Evolutionary conservation across 92 coral and sea anemone genomes (phyloP), one percentile per base, ranked within the genome.

Genomic region (Phymanthus crucifer): DNA sequence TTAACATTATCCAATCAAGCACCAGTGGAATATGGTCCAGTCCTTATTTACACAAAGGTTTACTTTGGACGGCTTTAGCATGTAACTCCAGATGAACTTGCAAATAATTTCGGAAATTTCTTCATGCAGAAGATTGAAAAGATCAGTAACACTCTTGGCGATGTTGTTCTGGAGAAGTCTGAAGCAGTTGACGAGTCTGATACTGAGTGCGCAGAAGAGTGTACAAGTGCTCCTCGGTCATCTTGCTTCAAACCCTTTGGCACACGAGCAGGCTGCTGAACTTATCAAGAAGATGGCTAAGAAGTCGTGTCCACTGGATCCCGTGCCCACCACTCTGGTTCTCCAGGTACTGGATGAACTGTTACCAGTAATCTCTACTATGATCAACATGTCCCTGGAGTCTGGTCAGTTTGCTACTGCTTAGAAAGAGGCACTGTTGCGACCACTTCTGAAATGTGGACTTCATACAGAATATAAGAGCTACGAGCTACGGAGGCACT

Each of bases 351-450:
- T 86, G 46, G 66, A 57, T 26, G 66, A 57, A 57, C 16, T 57
- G 66, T 14, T 26, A 57, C 66, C 66, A 19, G 66, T 26, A 19
- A 26, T 57, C 6, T 57, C 66, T 19, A 19, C 23, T 26, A 57
- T 57, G 66, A 57, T 57, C 6, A 57, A 57, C 66, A 19, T 86
- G 76, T 90, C 93, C 12, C 79, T 90, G 66, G 85, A 83, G 48
- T 73, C 88, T 9, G 88, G 85, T 57, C 66, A 14, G 24, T 57
- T 57, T 26, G 24, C 66, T 19, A 26, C 23, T 8, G 66, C 31
- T 57, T 57, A 21, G 66, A 57, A 57, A 57, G 16, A 26, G 66
- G 6, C 66, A 19, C 66, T 57, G 31, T 12, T 57, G 23, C 0
- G 31, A 26, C 66, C 66, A 19, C 23, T 19, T 19, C 31, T 57